These are phyloP conservation scores for Cercopithecus mona DNA, from an alignment of 2,113 vertebrate species.

Conservation along the genomic window DNA sequence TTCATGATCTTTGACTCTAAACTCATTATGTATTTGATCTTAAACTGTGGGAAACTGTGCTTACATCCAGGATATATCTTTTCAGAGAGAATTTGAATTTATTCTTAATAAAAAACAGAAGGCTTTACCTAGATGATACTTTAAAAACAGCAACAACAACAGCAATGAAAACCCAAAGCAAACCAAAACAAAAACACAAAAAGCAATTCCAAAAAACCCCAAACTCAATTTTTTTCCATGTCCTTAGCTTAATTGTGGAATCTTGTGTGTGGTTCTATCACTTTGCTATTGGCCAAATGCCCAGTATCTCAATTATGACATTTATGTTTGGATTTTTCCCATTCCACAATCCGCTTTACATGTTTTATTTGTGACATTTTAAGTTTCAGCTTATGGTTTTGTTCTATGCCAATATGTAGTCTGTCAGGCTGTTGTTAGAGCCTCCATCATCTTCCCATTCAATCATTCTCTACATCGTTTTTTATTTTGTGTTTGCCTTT, in stretches of 20 bases:
- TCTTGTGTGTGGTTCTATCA: background rate
- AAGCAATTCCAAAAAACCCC: background rate
- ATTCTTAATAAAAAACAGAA: background rate
- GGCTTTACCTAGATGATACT: background rate
- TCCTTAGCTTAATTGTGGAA: background rate
- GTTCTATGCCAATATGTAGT: background rate
- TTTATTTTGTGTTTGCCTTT: background rate
- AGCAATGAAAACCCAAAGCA: background rate
- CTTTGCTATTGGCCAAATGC: background rate
- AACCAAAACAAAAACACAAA: background rate
- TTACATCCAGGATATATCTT: background rate
- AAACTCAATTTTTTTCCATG: background rate
- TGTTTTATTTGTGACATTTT: background rate
- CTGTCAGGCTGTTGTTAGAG: rapidly evolving
- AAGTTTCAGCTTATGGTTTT: background rate
- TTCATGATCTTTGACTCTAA: slow-evolving; percentile 41
- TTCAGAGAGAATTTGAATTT: background rate
- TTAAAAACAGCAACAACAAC: background rate
- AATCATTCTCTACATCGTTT: rapidly evolving
- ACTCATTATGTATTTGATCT: slow-evolving; percentile 41
- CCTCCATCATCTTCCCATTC: rapidly evolving
- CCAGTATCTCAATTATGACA: rapidly evolving
- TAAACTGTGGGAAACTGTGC: background rate
- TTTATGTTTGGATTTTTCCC: background rate
- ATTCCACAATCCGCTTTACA: background rate